These are phyloP conservation scores for Crax fasciolata DNA, from an alignment of 2,797 vertebrate genomes.

Conservation along the genomic window DNA sequence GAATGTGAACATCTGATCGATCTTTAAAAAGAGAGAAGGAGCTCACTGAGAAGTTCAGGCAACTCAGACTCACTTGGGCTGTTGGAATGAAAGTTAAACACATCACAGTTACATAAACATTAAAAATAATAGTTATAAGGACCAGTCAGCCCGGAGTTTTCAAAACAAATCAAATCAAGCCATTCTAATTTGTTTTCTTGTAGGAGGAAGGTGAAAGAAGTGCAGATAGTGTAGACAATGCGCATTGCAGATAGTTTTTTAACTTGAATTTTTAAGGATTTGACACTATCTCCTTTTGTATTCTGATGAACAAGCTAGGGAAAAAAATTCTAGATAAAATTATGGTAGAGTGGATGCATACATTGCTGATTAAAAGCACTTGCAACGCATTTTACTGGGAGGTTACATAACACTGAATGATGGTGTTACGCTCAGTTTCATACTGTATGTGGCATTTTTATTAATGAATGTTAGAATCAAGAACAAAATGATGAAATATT, in stretches of 20 bases:
- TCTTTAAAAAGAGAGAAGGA: not conserved
- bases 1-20: not conserved
- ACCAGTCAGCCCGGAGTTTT: not conserved
- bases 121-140: slow-evolving; percentile 7
- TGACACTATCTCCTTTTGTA: not conserved
- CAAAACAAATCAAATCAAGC: slow-evolving; percentile 38
- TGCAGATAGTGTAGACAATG: not conserved
- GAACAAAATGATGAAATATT: not conserved
- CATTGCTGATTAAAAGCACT: not conserved
- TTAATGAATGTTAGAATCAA: not conserved
- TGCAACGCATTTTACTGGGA: not conserved
- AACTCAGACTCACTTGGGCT: not conserved
- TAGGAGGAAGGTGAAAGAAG: slow-evolving; percentile 16
- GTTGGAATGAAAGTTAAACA: not conserved
- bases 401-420: not conserved
- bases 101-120: not conserved
- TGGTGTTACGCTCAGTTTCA: not conserved
- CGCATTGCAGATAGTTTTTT: not conserved
- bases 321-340: not conserved
- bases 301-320: not conserved
- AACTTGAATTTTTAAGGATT: not conserved
- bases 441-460: not conserved
- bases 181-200: not conserved
- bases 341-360: not conserved
- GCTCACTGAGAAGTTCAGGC: not conserved